phyloP scores from a whole-genome alignment of 2,113 vertebrate genomes.

The Meles meles region DNA sequence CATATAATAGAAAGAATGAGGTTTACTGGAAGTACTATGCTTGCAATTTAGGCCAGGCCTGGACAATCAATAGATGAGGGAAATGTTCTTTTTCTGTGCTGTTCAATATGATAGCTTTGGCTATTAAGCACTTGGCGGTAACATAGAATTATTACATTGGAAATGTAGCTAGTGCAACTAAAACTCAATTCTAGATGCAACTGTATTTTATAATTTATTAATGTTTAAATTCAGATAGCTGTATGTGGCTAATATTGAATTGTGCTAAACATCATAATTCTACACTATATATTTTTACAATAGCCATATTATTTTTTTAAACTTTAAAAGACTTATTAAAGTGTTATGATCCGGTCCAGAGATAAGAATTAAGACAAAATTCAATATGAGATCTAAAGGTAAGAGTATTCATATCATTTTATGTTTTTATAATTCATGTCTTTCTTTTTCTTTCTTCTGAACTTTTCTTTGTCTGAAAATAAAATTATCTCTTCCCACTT shows the following conservation, averaged over 20 bases:
- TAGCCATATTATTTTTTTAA: neutral
- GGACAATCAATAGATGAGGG: neutral
- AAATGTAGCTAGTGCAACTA: neutral
- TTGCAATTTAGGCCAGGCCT: neutral
- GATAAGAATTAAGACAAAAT: neutral
- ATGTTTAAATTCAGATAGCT: neutral
- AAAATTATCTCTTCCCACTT: constrained; percentile 4
- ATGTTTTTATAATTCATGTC: neutral
- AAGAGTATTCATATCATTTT: neutral
- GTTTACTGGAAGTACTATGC: neutral
- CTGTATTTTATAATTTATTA: neutral
- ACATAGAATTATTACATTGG: neutral
- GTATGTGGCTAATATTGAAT: neutral
- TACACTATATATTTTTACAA: neutral
- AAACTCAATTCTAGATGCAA: neutral
- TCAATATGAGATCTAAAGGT: neutral
- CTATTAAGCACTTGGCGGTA: neutral
- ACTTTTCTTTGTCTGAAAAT: neutral
- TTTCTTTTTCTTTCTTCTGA: neutral
- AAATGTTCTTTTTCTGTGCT: neutral
- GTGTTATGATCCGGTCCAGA: neutral
- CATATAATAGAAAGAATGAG: neutral
- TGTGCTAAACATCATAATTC: neutral
- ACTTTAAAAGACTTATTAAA: neutral
- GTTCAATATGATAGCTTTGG: neutral